Percentiles rank a stretch among this genome's conserved stretches.
phyloP scores from a whole-genome alignment of 2,888 invertebrate species.

The Piscicola geometra region DNA sequence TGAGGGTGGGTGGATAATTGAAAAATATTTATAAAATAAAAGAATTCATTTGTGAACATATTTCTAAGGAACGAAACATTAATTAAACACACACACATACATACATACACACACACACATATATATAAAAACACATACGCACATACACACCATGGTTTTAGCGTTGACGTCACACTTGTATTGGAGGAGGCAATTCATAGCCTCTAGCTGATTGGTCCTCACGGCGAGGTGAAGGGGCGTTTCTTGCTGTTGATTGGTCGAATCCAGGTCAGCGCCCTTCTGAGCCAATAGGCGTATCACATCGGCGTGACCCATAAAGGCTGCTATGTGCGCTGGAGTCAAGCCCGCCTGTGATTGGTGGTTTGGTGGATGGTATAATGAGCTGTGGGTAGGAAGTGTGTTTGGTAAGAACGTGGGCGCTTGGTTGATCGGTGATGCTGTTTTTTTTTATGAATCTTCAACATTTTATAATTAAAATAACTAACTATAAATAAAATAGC shows the following conservation, averaged over 20 bases:
- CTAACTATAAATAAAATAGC: too few relatives aligned
- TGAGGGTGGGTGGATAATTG: too few relatives aligned
- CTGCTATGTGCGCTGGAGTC: conserved; percentile 36
- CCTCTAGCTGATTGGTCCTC: conserved; percentile 35
- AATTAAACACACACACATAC: too few relatives aligned
- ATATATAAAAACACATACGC: too few relatives aligned
- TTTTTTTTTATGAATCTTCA: too few relatives aligned
- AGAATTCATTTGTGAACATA: too few relatives aligned
- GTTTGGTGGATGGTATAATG: conserved; percentile 95
- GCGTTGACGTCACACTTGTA: conserved; percentile 32
- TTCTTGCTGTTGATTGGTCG: conserved; percentile 26
- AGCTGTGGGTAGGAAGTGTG: conserved; percentile 98
- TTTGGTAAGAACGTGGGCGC: conserved; percentile 67
- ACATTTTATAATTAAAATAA: too few relatives aligned
- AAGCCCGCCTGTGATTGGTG: conserved; percentile 32
- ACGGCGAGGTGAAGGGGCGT: conserved; percentile 70
- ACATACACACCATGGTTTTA: conserved; percentile 27
- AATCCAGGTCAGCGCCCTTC: conserved; percentile 34
- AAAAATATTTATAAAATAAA: too few relatives aligned
- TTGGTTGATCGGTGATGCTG: too few relatives aligned
- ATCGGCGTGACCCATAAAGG: conserved; percentile 35
- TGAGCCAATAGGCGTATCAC: conserved; percentile 23
- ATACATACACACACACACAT: too few relatives aligned
- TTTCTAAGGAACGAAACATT: too few relatives aligned
- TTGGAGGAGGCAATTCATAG: conserved; percentile 26